A percentile compares a stretch with the other conserved stretches of the same genome.
Evolutionary conservation across 2,888 invertebrate genomes (phyloP).

Genomic region (Sisyra nigra): DNA sequence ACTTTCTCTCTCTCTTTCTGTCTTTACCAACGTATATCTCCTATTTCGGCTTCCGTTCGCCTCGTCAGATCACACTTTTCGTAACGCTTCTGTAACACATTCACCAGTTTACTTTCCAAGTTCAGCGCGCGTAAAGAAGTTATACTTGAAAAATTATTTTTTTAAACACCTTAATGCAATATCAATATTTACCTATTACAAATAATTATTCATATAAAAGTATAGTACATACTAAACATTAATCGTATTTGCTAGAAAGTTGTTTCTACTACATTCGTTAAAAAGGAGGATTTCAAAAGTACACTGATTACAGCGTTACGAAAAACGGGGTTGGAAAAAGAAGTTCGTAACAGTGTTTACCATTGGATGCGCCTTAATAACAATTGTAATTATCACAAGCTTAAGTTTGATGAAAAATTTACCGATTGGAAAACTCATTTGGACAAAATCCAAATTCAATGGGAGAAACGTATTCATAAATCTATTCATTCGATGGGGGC

Average conservation of each 20-base stretch:
- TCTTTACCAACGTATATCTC: no score
- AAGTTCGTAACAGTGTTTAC: slow-evolving; percentile 69
- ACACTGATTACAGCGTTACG: slow-evolving; percentile 61
- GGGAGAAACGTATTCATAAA: slow-evolving; percentile 90
- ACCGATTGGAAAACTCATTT: slow-evolving; percentile 41
- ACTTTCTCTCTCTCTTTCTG: no score
- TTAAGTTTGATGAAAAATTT: slow-evolving; percentile 20
- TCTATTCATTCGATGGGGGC: slow-evolving; percentile 90
- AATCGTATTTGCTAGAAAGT: slow-evolving; percentile 42
- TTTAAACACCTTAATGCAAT: no score
- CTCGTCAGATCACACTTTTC: no score
- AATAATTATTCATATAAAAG: no score
- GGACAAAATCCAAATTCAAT: slow-evolving; percentile 71
- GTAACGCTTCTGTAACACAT: no score
- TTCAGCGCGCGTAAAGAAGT: no score
- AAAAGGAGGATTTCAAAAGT: slow-evolving; percentile 60
- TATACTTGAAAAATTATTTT: no score
- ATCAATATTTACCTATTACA: no score
- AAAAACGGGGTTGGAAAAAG: slow-evolving; percentile 62
- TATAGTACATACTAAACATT: no score
- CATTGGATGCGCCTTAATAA: slow-evolving; percentile 53
- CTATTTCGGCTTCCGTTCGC: no score
- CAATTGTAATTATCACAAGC: slow-evolving; percentile 17
- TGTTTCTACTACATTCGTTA: slow-evolving; percentile 59
- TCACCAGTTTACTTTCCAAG: no score